Evolutionary conservation across 2,113 vertebrate genomes (phyloP).

Genomic region (Larimichthys polyactis): DNA sequence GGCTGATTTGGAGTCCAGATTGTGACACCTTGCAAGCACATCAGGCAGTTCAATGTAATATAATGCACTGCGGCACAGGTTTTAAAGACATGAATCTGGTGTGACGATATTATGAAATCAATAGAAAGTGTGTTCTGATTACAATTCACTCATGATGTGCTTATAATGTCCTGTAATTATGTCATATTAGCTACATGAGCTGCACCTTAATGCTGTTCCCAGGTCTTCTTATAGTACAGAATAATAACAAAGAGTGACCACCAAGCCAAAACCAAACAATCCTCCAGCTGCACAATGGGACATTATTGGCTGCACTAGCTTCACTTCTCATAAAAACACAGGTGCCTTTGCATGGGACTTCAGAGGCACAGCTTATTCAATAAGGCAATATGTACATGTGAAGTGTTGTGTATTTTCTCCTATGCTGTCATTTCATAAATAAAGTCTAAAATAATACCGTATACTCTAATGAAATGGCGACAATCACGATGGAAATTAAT

Average conservation of each 20-base stretch:
- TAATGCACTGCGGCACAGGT: slow-evolving; percentile 27
- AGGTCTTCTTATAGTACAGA: slow-evolving; percentile 43
- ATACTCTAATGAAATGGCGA: slow-evolving; percentile 73
- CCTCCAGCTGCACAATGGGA: slow-evolving; percentile 44
- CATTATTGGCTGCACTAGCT: slow-evolving; percentile 42
- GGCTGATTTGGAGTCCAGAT: slow-evolving; percentile 22
- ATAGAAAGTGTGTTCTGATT: slow-evolving; percentile 39
- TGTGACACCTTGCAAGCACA: slow-evolving; percentile 16
- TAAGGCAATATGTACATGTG: slow-evolving; percentile 88
- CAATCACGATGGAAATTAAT: slow-evolving; percentile 23
- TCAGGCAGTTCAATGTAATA: slow-evolving; percentile 26
- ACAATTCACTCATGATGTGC: slow-evolving; percentile 45
- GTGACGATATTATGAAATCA: slow-evolving; percentile 37
- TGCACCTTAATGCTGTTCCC: slow-evolving; percentile 44
- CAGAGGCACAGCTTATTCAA: slow-evolving; percentile 80
- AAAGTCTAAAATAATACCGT: slow-evolving; percentile 63
- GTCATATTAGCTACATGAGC: slow-evolving; percentile 52
- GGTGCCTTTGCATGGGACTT: slow-evolving; percentile 47
- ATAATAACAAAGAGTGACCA: slow-evolving; percentile 25
- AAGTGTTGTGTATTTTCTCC: slow-evolving; percentile 45
- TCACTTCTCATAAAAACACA: slow-evolving; percentile 49
- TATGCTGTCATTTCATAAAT: slow-evolving; percentile 65
- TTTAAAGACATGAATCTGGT: slow-evolving; percentile 54
- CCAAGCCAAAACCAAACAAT: slow-evolving; percentile 29
- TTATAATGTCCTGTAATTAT: slow-evolving; percentile 43